Base-by-base conservation (phyloP, 2,113 vertebrate genomes). In the Colistium nudipinnis region DNA sequence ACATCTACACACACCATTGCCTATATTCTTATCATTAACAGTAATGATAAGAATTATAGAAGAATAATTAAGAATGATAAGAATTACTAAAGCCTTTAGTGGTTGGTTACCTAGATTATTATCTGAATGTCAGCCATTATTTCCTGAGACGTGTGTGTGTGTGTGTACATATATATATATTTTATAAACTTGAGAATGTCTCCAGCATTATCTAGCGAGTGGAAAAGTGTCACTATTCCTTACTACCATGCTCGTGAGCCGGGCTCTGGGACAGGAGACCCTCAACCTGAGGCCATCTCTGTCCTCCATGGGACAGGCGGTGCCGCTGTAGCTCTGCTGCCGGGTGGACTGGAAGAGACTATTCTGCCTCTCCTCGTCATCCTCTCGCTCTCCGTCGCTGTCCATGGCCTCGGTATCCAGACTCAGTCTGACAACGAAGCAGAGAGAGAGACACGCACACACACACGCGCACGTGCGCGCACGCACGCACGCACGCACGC, bases 361-460 rank as follows among this genome's bases (percentile, higher is more conserved):
- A 8, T 78, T 87, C 20, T 63, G 68, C 64, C 19, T 36, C 16
- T 86, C 80, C 11, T 87, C 82, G 0, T 88, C 83, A 4, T 84
- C 86, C 0, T 94, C 94, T 65, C 80, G 81, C 55, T 94, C 95
- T 33, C 87, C 87, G 2, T 94, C 94, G 1, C 94, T 95, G 90
- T 93, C 93, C 22, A 82, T 67, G 10, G 88, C 89, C 0, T 77
- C 82, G 13, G 91, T 60, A 24, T 96, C 93, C 22, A 96, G 79
- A 88, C 95, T 98, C 69, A 96, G 91, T 72, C 96, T 98, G 49
- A 22, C 33, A 68, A 35, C 41, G 48, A 24, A 48, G 49, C 56
- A 55, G 4, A 31, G 4, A 31, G 4, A 31, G 4, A 5, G 4
- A 8, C 30, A 31, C 30, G 8, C 30, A 31, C 30, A 31, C 30